Percentiles rank a stretch among this genome's conserved stretches.
phyloP scores from a whole-genome alignment of 1,140 invertebrate genomes.

The Nymphalis io region DNA sequence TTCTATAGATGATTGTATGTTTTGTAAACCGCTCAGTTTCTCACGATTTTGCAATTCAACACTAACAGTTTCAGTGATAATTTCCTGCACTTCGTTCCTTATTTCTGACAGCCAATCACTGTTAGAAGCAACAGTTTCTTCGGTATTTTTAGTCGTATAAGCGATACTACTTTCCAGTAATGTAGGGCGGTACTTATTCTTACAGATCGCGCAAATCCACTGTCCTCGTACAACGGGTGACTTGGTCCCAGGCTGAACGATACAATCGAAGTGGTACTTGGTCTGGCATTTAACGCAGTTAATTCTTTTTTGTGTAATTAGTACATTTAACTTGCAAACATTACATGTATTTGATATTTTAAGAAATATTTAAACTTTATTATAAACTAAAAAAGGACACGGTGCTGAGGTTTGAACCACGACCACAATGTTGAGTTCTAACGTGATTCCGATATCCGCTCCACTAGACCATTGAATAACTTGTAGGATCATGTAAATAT shows the following conservation, averaged over 20 bases:
- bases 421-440: neutral
- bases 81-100: conserved; percentile 3
- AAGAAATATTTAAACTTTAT: neutral
- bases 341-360: neutral
- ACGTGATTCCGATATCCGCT: too few relatives aligned
- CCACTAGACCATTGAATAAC: too few relatives aligned
- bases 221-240: neutral
- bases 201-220: conserved; percentile 9
- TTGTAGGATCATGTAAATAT: too few relatives aligned
- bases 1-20: conserved; percentile 3
- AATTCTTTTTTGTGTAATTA: conserved; percentile 18
- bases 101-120: conserved; percentile 7
- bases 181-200: neutral
- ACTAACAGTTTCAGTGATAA: conserved; percentile 9
- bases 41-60: conserved; percentile 9
- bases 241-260: neutral
- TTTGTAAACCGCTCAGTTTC: conserved; percentile 9
- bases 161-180: neutral
- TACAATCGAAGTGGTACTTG: conserved; percentile 2
- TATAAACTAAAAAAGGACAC: too few relatives aligned
- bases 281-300: conserved; percentile 17
- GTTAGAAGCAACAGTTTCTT: neutral
- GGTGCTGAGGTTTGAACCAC: neutral
- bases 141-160: neutral
- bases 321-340: conserved; percentile 1